These are phyloP conservation scores for Uloborus diversus DNA, from an alignment of 1,140 invertebrate species.

Conservation along the genomic window DNA sequence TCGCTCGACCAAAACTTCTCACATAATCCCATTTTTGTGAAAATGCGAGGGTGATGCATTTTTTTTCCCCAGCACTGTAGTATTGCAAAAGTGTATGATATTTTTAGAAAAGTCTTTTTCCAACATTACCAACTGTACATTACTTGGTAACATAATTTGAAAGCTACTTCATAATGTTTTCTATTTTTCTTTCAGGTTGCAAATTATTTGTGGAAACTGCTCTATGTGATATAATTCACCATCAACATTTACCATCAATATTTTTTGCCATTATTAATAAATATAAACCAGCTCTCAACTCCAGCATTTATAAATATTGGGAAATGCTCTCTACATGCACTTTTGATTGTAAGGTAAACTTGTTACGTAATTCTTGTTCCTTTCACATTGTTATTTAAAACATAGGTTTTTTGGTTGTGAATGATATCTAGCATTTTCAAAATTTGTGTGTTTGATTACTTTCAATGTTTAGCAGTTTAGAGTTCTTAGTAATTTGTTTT, in stretches of 20 bases:
- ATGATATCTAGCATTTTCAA: neutral
- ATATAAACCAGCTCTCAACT: conserved; percentile 4
- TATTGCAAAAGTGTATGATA: too few species aligned
- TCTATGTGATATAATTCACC: conserved; percentile 8
- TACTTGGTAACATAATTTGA: too few species aligned
- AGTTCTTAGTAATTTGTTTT: too few species aligned
- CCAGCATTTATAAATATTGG: conserved; percentile 4
- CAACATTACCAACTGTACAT: too few species aligned
- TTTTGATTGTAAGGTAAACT: neutral
- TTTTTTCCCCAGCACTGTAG: too few species aligned
- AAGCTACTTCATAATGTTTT: neutral
- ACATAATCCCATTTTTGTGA: too few species aligned
- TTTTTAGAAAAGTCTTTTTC: too few species aligned
- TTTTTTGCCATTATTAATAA: neutral
- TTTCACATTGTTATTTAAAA: neutral
- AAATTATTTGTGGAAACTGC: conserved; percentile 19
- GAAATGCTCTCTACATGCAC: neutral
- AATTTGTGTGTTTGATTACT: too few species aligned
- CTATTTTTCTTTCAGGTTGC: neutral
- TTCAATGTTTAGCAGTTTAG: too few species aligned
- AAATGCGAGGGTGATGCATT: too few species aligned
- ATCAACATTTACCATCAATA: neutral
- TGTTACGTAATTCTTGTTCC: neutral
- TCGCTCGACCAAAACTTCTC: too few species aligned
- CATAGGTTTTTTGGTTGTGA: neutral